Evolutionary conservation across 2,888 invertebrate species (phyloP).

Genomic region (Athrips mouffetella): DNA sequence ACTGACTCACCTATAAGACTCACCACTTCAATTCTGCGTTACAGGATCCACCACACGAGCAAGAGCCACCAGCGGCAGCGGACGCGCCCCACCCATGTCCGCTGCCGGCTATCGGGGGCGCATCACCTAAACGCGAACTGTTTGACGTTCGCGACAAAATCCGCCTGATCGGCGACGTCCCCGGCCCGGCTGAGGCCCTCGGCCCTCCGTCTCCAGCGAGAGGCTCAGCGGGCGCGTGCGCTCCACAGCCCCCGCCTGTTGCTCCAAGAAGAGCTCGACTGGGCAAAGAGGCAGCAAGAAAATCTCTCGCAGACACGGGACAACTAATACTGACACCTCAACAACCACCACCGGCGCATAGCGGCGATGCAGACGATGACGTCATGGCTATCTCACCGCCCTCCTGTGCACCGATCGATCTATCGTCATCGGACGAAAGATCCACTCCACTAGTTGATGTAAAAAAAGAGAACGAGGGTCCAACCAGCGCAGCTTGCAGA

Average conservation of each 20-base stretch:
- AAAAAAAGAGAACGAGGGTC: slow-evolving; percentile 71
- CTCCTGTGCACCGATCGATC: slow-evolving; percentile 64
- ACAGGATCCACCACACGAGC: slow-evolving; percentile 66
- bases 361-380: slow-evolving; percentile 73
- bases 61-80: slow-evolving; percentile 59
- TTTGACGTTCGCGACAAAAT: slow-evolving; percentile 61
- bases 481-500: slow-evolving; percentile 52
- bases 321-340: slow-evolving; percentile 59
- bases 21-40: too few relatives aligned
- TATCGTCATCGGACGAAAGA: slow-evolving; percentile 71
- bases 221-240: slow-evolving; percentile 82
- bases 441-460: slow-evolving; percentile 66
- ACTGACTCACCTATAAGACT: too few relatives aligned
- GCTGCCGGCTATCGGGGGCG: slow-evolving; percentile 63
- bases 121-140: slow-evolving; percentile 65
- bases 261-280: slow-evolving; percentile 69
- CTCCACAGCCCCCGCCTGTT: slow-evolving; percentile 76
- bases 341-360: slow-evolving; percentile 47
- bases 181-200: slow-evolving; percentile 56
- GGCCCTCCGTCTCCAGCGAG: slow-evolving; percentile 84
- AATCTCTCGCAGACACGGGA: slow-evolving; percentile 76
- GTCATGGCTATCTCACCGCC: slow-evolving; percentile 71
- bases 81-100: slow-evolving; percentile 62
- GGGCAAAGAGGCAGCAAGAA: slow-evolving; percentile 83
- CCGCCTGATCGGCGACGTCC: slow-evolving; percentile 55